Conservation (phyloP, 2,113 vertebrate genomes). For the Oophaga pumilio region DNA sequence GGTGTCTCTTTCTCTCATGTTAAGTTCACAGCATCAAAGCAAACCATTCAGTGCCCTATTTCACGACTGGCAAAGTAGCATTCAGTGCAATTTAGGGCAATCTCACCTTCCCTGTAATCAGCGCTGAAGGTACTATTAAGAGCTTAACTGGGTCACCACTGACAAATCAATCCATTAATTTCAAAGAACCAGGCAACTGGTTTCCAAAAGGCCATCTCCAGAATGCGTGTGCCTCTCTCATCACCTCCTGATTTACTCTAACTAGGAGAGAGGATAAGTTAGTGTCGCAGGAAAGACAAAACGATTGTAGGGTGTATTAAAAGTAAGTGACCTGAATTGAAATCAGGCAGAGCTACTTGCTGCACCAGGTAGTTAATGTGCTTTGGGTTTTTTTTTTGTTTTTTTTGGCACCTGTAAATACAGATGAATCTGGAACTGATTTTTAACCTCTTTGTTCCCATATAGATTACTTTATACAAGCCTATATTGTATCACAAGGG, state of each 20-base stretch:
- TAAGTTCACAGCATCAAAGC: slow-evolving; percentile 48
- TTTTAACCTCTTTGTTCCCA: not conserved
- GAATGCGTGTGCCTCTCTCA: slow-evolving; percentile 48
- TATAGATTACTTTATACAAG: not conserved
- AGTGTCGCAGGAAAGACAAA: slow-evolving; percentile 57
- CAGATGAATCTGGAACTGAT: not conserved
- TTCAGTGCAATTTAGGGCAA: slow-evolving; percentile 56
- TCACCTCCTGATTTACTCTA: slow-evolving; percentile 54
- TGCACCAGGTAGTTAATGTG: not conserved
- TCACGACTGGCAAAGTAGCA: slow-evolving; percentile 46
- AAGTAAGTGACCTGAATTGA: slow-evolving; percentile 59
- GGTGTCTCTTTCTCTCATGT: slow-evolving; percentile 20
- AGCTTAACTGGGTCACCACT: slow-evolving; percentile 58
- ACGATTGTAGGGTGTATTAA: slow-evolving; percentile 55
- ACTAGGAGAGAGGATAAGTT: slow-evolving; percentile 42
- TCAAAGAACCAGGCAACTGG: slow-evolving; percentile 56
- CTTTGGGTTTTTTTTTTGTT: not conserved
- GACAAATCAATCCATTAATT: slow-evolving; percentile 58
- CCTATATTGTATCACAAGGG: not conserved
- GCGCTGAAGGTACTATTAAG: slow-evolving; percentile 54
- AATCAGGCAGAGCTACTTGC: slow-evolving; percentile 26
- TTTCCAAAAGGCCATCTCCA: slow-evolving; percentile 51
- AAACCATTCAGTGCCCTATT: slow-evolving; percentile 51
- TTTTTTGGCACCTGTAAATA: slow-evolving; percentile 27
- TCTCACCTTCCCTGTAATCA: slow-evolving; percentile 59